Evolutionary conservation across 2,888 invertebrate species (phyloP).

Genomic region (Trichogramma dendrolimi): DNA sequence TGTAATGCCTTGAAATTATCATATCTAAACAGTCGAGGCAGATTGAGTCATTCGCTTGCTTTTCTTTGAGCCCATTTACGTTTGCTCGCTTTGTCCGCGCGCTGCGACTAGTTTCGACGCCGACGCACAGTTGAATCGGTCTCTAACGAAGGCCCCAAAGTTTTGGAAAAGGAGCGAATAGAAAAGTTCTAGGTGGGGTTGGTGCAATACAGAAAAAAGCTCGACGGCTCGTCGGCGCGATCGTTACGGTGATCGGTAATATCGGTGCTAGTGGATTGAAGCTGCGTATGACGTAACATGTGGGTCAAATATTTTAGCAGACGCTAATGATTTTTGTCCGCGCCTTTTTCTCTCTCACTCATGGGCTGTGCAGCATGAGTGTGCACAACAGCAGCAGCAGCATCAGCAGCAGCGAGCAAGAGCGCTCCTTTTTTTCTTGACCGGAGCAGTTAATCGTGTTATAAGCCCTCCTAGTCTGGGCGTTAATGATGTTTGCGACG

Average conservation of each 20-base stretch:
- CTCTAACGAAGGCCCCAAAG: no score
- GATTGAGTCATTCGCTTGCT: no score
- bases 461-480: background rate
- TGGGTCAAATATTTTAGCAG: constrained; percentile 28
- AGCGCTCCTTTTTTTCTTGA: constrained; percentile 15
- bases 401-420: no score
- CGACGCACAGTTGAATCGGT: no score
- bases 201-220: background rate
- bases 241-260: no score
- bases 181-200: background rate
- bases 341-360: constrained; percentile 7
- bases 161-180: background rate
- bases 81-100: no score
- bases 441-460: constrained; percentile 18
- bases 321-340: constrained; percentile 19
- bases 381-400: no score
- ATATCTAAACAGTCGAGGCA: no score
- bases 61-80: no score
- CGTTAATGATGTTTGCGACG: constrained; percentile 18
- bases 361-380: background rate
- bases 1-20: no score
- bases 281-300: constrained; percentile 22
- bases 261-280: no score
- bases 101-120: no score
- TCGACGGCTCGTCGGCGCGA: background rate